These are phyloP conservation scores for Halocaridina rubra DNA, from an alignment of 2,888 invertebrate genomes.

Conservation along the genomic window DNA sequence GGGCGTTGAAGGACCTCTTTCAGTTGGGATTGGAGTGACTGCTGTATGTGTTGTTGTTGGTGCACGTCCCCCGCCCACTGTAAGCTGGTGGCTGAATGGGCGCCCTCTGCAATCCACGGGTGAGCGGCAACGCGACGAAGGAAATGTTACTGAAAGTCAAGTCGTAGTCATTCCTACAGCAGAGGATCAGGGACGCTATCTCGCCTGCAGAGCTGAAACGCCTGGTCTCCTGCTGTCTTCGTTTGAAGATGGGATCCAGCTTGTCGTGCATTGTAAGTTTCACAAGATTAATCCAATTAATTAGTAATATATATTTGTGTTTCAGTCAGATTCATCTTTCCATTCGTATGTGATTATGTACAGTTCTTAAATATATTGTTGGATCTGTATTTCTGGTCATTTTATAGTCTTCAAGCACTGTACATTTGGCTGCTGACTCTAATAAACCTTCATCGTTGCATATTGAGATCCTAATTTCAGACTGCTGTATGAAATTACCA, in stretches of 20 bases:
- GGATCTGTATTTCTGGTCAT: too few relatives aligned
- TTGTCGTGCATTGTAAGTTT: conserved; percentile 62
- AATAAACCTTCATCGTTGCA: too few relatives aligned
- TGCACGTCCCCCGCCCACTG: conserved; percentile 52
- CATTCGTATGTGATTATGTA: too few relatives aligned
- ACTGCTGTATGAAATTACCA: too few relatives aligned
- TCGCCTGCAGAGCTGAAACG: conserved; percentile 59
- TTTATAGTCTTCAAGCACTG: too few relatives aligned
- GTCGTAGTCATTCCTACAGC: conserved; percentile 38
- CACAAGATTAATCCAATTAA: too few relatives aligned
- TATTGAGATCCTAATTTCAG: too few relatives aligned
- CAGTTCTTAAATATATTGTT: too few relatives aligned
- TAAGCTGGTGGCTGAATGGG: conserved; percentile 60
- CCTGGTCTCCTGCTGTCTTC: conserved; percentile 55
- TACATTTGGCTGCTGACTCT: too few relatives aligned
- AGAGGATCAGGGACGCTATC: conserved; percentile 54
- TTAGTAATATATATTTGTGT: too few relatives aligned
- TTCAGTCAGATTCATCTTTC: too few relatives aligned
- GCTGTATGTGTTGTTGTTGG: conserved; percentile 53
- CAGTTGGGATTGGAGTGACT: conserved; percentile 50
- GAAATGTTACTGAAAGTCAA: conserved; percentile 58
- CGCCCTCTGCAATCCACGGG: conserved; percentile 28
- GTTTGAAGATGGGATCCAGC: conserved; percentile 44
- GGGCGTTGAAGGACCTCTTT: conserved; percentile 50
- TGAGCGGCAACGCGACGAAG: conserved; percentile 35